Base-by-base conservation (phyloP, 2,113 vertebrate genomes). In the Hemichromis elongatus region DNA sequence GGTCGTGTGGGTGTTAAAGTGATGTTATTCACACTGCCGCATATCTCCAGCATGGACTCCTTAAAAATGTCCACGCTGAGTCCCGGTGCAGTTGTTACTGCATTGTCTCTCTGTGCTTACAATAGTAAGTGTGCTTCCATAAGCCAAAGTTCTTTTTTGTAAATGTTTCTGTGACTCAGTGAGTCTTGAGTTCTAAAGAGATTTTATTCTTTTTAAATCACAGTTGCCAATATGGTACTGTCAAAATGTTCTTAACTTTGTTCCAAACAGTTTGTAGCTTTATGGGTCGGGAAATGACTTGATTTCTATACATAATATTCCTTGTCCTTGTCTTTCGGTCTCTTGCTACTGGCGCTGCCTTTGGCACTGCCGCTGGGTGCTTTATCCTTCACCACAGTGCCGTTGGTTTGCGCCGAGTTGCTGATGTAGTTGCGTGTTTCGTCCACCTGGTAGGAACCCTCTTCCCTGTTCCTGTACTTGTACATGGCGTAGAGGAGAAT, bases 401-500 rank as follows among this genome's bases (percentile, higher is more conserved):
- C 98, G 33, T 99, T 99, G 95, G 97, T 99, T 96, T 99, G 98
- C 85, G 98, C 98, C 2, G 98, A 99, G 97, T 99, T 99, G 97
- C 98, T 99, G 97, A 99, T 99, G 97, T 99, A 99, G 96, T 99
- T 99, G 93, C 98, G 96, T 53, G 98, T 99, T 96, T 99, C 98
- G 57, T 99, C 98, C 96, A 99, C 98, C 95, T 99, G 98, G 95
- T 99, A 99, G 96, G 98, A 99, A 91, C 98, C 98, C 94, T 99
- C 98, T 94, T 99, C 98, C 95, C 98, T 98, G 98, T 99, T 99
- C 95, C 98, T 98, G 96, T 99, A 99, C 96, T 99, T 99, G 97
- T 99, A 99, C 98, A 99, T 99, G 97, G 98, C 98, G 5, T 99
- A 99, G 95, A 99, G 98, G 93, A 99, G 98, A 95, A 99, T 99